Conservation (phyloP, 2,797 vertebrate genomes). For the Ibycter americanus region DNA sequence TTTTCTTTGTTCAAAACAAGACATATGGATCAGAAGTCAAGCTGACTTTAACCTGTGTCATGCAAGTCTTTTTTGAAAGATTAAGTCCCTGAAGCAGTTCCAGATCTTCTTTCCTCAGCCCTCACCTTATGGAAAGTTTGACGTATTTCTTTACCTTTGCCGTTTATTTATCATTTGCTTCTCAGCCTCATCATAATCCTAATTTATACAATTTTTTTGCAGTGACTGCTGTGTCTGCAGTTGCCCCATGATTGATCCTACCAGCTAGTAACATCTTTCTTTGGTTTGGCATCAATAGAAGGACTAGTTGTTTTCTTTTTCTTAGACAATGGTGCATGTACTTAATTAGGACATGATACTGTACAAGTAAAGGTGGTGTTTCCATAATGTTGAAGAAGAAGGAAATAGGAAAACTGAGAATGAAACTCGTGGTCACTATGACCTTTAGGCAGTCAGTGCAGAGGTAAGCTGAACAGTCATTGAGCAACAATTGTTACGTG, state of each 20-base stretch:
- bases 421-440: neutral
- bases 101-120: neutral
- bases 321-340: neutral
- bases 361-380: neutral
- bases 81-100: neutral
- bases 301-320: neutral
- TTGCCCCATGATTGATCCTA: neutral
- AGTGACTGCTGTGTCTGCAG: neutral
- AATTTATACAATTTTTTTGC: neutral
- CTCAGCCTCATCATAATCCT: neutral
- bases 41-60: neutral
- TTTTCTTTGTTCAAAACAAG: neutral
- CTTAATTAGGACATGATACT: neutral
- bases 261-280: neutral
- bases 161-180: neutral
- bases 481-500: neutral
- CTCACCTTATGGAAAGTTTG: neutral
- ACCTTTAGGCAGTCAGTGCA: neutral
- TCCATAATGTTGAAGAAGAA: neutral
- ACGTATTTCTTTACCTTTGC: neutral
- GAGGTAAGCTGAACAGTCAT: neutral
- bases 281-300: neutral
- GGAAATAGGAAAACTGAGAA: neutral
- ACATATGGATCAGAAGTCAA: neutral
- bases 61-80: neutral